Conservation (phyloP, 2,113 vertebrate species). For the Psittacula cyanocephala region DNA sequence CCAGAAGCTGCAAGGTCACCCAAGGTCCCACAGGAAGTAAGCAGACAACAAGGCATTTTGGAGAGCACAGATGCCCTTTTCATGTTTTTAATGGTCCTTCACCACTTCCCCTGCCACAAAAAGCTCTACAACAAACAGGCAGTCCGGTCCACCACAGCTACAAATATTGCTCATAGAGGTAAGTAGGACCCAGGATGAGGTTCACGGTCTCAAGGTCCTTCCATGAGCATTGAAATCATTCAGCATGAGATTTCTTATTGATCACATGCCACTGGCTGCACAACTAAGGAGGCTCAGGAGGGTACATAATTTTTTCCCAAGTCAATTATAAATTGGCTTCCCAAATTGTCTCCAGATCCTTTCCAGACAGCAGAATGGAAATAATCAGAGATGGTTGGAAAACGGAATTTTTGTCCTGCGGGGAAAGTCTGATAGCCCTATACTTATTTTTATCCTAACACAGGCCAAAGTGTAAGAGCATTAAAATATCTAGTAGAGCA, state of each 20-base stretch:
- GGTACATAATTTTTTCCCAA: slow-evolving; percentile 53
- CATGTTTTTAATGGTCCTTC: neutral
- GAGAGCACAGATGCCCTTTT: neutral
- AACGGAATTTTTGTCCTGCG: slow-evolving; percentile 57
- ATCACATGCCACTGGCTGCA: slow-evolving; percentile 18
- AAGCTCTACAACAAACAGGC: neutral
- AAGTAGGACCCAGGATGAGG: neutral
- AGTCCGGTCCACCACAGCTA: neutral
- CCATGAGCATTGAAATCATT: neutral
- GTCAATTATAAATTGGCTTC: slow-evolving; percentile 55
- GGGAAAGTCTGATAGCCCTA: slow-evolving; percentile 46
- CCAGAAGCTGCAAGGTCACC: neutral
- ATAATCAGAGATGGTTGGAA: slow-evolving; percentile 63
- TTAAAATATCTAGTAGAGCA: neutral
- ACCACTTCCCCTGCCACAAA: fast-evolving
- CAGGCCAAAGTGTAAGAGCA: slow-evolving; percentile 8
- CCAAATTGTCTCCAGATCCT: slow-evolving; percentile 64
- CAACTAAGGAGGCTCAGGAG: slow-evolving; percentile 37
- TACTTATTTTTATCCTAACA: slow-evolving; percentile 48
- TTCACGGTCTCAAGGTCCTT: neutral
- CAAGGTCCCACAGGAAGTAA: neutral
- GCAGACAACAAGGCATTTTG: neutral
- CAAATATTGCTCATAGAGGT: neutral
- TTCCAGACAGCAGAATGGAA: slow-evolving; percentile 68
- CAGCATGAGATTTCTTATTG: slow-evolving; percentile 1